Conservation (phyloP, 2,113 vertebrate species). For the Potamarius usumacintae region DNA sequence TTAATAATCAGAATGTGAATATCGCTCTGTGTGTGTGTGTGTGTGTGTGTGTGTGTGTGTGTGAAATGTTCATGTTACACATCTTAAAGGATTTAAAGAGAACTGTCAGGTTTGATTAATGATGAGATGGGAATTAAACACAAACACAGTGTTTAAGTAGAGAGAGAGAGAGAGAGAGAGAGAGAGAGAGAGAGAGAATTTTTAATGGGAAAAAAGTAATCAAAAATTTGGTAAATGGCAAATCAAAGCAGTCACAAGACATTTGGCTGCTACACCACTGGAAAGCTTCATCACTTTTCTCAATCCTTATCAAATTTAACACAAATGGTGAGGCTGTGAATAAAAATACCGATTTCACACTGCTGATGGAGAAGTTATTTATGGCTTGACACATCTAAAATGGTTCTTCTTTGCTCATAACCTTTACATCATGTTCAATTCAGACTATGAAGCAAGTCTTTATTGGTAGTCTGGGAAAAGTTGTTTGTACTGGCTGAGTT, state of each 20-base stretch:
- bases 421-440: not conserved
- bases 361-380: not conserved
- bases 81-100: not conserved
- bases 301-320: not conserved
- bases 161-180: too few relatives aligned
- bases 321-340: not conserved
- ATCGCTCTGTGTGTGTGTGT: too few relatives aligned
- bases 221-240: not conserved
- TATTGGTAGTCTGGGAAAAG: too few relatives aligned
- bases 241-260: not conserved
- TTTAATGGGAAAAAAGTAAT: not conserved
- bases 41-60: too few relatives aligned
- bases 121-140: too few relatives aligned
- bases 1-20: not conserved
- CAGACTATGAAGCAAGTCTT: not conserved
- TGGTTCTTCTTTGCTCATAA: not conserved
- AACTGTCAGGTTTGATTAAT: too few relatives aligned
- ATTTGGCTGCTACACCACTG: not conserved
- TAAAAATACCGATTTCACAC: not conserved
- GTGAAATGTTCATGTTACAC: too few relatives aligned
- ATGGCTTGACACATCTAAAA: not conserved
- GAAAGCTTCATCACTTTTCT: not conserved
- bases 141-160: too few relatives aligned
- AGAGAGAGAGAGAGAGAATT: too few relatives aligned
- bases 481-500: not conserved